Evolutionary conservation across 2,113 vertebrate genomes (phyloP), one percentile per base, ranked within the genome.

Genomic region (Pithys albifrons): DNA sequence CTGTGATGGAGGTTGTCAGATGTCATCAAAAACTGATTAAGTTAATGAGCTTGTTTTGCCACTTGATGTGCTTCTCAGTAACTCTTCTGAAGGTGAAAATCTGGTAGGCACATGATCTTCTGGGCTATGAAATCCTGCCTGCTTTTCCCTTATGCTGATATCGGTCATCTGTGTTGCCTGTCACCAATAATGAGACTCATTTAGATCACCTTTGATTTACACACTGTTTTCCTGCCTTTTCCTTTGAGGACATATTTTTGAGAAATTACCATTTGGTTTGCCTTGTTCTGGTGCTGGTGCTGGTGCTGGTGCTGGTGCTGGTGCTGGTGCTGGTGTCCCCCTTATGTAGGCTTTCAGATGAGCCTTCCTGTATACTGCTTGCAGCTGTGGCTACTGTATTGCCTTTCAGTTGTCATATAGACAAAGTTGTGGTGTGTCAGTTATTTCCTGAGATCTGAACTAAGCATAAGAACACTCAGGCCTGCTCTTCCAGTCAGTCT

Each of bases 11-110:
- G 92, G 69, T 45, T 78, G 88, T 93, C 43, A 64, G 76, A 91
- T 85, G 80, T 76, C 66, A 71, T 95, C 91, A 89, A 92, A 96
- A 96, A 15, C 88, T 87, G 88, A 89, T 95, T 55, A 92, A 88
- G 64, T 89, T 93, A 95, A 96, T 86, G 83, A 93, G 79, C 77
- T 88, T 93, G 91, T 88, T 93, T 94, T 93, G 55, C 82, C 65
- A 78, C 89, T 83, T 92, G 51, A 71, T 74, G 82, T 92, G 66
- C 74, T 94, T 85, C 75, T 83, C 67, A 7, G 73, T 73, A 66
- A 55, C 55, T 88, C 59, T 62, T 93, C 51, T 91, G 86, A 95
- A 92, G 76, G 89, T 95, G 91, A 89, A 97, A 97, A 84, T 78
- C 48, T 8, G n/a, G 82, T 66, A 83, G 88, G 46, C 43, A 45